Evolutionary conservation across 2,113 vertebrate genomes (phyloP).

Genomic region (Romanogobio albipinnatus): DNA sequence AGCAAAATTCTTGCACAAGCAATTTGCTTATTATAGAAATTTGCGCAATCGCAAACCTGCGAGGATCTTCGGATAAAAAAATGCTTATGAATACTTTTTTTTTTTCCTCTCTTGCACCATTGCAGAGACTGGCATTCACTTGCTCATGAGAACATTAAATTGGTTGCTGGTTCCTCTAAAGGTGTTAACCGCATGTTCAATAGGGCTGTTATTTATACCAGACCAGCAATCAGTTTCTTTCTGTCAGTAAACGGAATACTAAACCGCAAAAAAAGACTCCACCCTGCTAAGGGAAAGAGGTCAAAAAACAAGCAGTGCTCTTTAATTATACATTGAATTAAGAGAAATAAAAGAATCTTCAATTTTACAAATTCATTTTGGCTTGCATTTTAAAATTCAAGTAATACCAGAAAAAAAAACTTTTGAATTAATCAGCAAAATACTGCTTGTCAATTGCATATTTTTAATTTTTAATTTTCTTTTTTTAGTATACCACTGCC

Average conservation of each 20-base stretch:
- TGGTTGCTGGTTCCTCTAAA: slow-evolving; percentile 69
- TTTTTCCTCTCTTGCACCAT: not conserved
- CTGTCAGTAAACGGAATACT: slow-evolving; percentile 66
- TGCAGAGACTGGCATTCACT: slow-evolving; percentile 37
- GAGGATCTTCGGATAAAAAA: not conserved
- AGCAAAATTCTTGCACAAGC: not conserved
- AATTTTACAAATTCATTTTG: not conserved
- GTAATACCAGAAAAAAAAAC: not conserved
- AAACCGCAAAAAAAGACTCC: slow-evolving; percentile 58
- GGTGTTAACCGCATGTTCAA: slow-evolving; percentile 81
- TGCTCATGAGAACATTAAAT: slow-evolving; percentile 75
- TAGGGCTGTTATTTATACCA: slow-evolving; percentile 58
- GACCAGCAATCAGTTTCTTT: slow-evolving; percentile 72
- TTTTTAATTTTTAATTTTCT: not conserved
- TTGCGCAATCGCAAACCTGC: not conserved
- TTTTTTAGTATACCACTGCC: not conserved
- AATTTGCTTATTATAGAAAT: slow-evolving; percentile 1
- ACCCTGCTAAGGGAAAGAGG: slow-evolving; percentile 61
- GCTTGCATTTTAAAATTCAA: not conserved
- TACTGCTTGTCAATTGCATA: too few species aligned
- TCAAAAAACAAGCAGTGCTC: slow-evolving; percentile 53
- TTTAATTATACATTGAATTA: slow-evolving; percentile 29
- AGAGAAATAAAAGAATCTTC: not conserved
- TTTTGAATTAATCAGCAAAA: not conserved
- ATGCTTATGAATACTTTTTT: slow-evolving; percentile 41